phyloP scores from a whole-genome alignment of 2,113 vertebrate genomes.

The Glaucomys volans region DNA sequence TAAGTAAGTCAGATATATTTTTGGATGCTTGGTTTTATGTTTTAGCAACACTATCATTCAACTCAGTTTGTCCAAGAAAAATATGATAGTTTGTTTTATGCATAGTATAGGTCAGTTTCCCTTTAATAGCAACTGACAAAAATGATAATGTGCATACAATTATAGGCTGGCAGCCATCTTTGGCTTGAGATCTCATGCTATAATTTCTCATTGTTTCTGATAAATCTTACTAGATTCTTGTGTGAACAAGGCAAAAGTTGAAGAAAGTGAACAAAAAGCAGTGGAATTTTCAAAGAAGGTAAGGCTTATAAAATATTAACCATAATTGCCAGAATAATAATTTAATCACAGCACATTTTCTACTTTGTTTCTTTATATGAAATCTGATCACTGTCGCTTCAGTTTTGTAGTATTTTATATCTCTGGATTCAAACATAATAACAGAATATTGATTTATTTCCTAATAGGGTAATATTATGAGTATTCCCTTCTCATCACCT shows the following conservation, averaged over 20 bases:
- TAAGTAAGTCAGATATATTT: background rate
- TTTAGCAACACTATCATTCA: background rate
- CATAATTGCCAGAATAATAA: background rate
- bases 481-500: background rate
- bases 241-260: constrained; percentile 97
- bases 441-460: constrained; percentile 9
- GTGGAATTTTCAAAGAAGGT: constrained; percentile 98
- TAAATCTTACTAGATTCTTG: constrained; percentile 91
- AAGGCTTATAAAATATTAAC: constrained; percentile 80
- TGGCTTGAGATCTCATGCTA: background rate
- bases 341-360: background rate
- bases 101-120: background rate
- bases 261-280: constrained; percentile 97
- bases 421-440: background rate
- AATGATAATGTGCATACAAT: background rate
- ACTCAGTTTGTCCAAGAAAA: background rate
- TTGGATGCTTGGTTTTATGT: background rate
- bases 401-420: background rate
- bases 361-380: constrained; percentile 13
- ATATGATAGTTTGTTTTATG: background rate
- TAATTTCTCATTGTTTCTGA: constrained; percentile 61
- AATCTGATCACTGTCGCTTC: background rate
- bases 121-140: background rate
- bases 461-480: background rate
- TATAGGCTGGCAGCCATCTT: background rate